Base-by-base conservation (phyloP, 2,113 vertebrate species). In the Hemiprocne comata region DNA sequence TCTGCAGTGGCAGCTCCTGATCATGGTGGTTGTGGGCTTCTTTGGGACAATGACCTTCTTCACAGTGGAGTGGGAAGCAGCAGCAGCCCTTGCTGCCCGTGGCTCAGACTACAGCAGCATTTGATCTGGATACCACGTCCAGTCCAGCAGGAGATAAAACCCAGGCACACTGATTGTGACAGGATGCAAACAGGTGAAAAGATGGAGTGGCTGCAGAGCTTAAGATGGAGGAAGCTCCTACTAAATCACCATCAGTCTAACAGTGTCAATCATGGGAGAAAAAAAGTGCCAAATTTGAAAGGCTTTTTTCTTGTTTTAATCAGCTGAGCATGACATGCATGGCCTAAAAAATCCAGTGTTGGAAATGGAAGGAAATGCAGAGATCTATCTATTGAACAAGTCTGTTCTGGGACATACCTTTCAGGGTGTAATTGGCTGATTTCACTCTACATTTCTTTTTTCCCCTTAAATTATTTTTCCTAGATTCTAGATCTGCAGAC, bases 1-100 rank as follows among this genome's bases (percentile, higher is more conserved):
- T 40, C 98, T 99, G 33, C 98, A 99, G 85, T 99, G 99, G 99
- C 99, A 99, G 87, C 99, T 99, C 66, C 98, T 99, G 92, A 98
- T 99, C 97, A 98, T 99, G 98, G 98, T 99, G 61, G 0, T 98
- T 9, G 66, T 98, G 55, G 99, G 99, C 2, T 99, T 99, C 69
- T 96, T 98, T 57, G 99, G 99, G 9, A 98, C 99, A 2, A 28
- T 99, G 3, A 98, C 98, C 20, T 99, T 99, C 97, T 99, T 99
- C 66, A 17, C 96, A 0, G 99, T 98, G 51, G 99, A 99, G 91
- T 97, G 98, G 98, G 40, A 94, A 40, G 98, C 98, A 7, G 98
- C 98, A 9, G 97, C 97, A 26, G 90, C 97, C 53, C 83, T 97
- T 1, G 89, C 42, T 42, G 96, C 97, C 83, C 96, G 95, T 33